These are phyloP conservation scores for Tautogolabrus adspersus DNA, from an alignment of 2,113 vertebrate genomes.

Conservation along the genomic window DNA sequence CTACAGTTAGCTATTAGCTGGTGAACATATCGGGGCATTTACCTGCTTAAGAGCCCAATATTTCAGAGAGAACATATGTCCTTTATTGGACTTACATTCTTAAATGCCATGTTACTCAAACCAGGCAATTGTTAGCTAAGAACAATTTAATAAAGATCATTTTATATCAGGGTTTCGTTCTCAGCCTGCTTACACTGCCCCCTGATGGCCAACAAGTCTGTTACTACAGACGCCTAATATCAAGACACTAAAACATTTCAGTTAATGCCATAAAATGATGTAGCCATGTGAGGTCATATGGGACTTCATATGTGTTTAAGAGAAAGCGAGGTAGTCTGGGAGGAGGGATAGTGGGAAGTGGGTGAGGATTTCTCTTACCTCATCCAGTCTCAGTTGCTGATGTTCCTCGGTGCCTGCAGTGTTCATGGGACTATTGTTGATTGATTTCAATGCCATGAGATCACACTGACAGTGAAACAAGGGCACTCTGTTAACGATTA, in stretches of 20 bases:
- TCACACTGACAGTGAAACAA: constrained; percentile 56
- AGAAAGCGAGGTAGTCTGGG: neutral
- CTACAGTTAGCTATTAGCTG: neutral
- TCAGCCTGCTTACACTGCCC: neutral
- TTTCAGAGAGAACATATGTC: no score
- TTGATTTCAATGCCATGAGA: constrained; percentile 53
- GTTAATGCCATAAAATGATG: neutral
- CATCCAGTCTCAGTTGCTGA: constrained; percentile 53
- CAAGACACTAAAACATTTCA: neutral
- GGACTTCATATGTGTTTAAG: constrained; percentile 9
- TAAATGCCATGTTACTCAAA: no score
- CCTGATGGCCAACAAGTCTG: neutral
- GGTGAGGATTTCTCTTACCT: constrained; percentile 53
- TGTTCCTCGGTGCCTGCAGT: constrained; percentile 36
- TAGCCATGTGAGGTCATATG: constrained; percentile 40
- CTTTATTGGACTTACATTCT: no score
- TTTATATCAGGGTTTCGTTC: no score
- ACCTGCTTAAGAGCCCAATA: no score
- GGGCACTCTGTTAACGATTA: constrained; percentile 49
- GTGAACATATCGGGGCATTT: no score
- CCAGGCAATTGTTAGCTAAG: no score
- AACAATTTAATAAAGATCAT: no score
- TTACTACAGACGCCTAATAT: neutral
- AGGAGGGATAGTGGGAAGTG: constrained; percentile 3
- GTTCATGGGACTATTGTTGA: constrained; percentile 67